Percentiles rank a stretch among this genome's conserved stretches.
Evolutionary conservation across 1,140 invertebrate species (phyloP).

Genomic region (Drosophila kurseongensis): DNA sequence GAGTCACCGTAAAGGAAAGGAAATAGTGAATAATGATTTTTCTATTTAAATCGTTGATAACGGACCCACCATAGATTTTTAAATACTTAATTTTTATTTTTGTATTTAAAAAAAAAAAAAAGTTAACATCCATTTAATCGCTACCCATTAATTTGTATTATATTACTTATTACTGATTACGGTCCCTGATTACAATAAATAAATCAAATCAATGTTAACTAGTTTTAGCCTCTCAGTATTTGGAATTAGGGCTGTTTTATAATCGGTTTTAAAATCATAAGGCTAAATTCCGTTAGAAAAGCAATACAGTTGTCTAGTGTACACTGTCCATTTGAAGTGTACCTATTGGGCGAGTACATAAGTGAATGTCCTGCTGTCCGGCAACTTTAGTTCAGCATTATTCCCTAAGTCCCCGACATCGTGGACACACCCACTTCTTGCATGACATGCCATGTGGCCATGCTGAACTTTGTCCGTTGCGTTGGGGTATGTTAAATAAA

Average conservation of each 20-base stretch:
- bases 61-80: too few relatives aligned
- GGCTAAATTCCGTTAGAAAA: neutral
- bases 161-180: too few relatives aligned
- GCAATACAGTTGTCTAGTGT: conserved; percentile 16
- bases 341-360: conserved; percentile 8
- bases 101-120: too few relatives aligned
- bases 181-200: neutral
- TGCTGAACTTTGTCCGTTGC: conserved; percentile 24
- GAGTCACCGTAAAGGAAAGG: too few relatives aligned
- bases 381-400: neutral
- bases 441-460: conserved; percentile 21
- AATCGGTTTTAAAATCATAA: neutral
- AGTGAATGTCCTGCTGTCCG: conserved; percentile 31
- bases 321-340: conserved; percentile 5
- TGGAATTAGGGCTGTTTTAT: neutral
- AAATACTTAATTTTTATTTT: too few relatives aligned
- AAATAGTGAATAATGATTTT: too few relatives aligned
- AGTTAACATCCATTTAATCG: too few relatives aligned
- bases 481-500: conserved; percentile 23
- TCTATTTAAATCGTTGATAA: too few relatives aligned
- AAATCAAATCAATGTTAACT: neutral
- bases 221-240: neutral
- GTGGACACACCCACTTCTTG: conserved; percentile 54
- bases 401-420: neutral
- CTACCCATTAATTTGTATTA: too few relatives aligned